phyloP scores from a whole-genome alignment of 2,888 invertebrate genomes.

The Spisula subtruncata region DNA sequence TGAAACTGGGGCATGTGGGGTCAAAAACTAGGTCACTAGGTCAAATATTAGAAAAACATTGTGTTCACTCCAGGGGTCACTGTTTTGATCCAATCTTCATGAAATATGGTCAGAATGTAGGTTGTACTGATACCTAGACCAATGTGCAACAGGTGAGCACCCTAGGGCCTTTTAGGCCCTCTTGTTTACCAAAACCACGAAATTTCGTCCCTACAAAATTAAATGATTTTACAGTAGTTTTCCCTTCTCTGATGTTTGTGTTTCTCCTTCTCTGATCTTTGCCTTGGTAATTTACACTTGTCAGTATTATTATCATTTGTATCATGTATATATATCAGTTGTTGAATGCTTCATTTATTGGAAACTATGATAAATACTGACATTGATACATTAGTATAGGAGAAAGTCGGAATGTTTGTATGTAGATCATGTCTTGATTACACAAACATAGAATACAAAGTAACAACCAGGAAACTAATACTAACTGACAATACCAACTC shows the following conservation, averaged over 20 bases:
- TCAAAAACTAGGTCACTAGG: no score
- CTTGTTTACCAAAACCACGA: no score
- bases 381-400: conserved; percentile 13
- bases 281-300: not conserved
- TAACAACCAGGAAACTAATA: not conserved
- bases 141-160: no score
- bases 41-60: no score
- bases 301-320: not conserved
- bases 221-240: no score
- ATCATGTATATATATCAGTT: not conserved
- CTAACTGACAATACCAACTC: not conserved
- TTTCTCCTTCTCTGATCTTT: not conserved
- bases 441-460: not conserved
- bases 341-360: not conserved
- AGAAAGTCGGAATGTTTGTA: conserved; percentile 1
- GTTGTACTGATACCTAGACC: no score
- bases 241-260: not conserved
- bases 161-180: no score
- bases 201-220: no score
- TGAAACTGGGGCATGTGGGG: no score
- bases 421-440: conserved; percentile 5
- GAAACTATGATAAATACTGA: not conserved
- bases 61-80: no score
- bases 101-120: no score
- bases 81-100: no score